Base-by-base conservation (phyloP, 2,888 invertebrate species). In the Meandrusa payeni region DNA sequence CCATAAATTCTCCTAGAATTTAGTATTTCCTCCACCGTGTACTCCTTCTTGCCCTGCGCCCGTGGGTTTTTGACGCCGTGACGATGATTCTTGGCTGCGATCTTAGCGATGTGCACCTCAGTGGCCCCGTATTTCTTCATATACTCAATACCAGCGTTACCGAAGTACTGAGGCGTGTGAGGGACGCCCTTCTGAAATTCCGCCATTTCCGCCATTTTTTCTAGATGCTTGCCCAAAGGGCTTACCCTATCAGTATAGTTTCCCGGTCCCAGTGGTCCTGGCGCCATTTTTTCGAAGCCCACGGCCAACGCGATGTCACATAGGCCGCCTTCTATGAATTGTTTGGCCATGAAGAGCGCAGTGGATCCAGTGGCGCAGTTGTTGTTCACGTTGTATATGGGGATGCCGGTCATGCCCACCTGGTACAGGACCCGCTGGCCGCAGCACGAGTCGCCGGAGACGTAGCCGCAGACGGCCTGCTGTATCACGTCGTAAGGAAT, bases 251-350 rank as follows among this genome's bases (percentile, higher is more conserved):
- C 97, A 31, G 88, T 71, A 76, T 93, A 95, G 77, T 93, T 93
- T 0, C 92, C 78, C 0, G 91, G 78, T 6, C 91, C 85, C 6
- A 99, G 86, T 0, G 98, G 97, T 0, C 99, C 99, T 5, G 92
- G 90, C 54, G 97, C 93, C 99, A 99, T 99, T 81, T 98, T 98
- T 71, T 99, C 99, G 76, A 99, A 99, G 3, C 99, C 99, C 19
- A 98, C 82, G 1, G 98, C 98, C 42, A 99, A 81, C 0, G 95
- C 93, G 65, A 98, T 95, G 58, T 98, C 95, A n/a, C 93, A 92
- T 59, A 92, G 89, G 5, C 97, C 97, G 48, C 94, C 92, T 79
- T 97, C 95, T n/a, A 99, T 88, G 9, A 98, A 90, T 76, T 98
- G 97, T 69, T 97, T 97, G 0, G 94, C 97, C 64, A 99, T 86